Percentiles rank a stretch among this genome's conserved stretches.
These are phyloP conservation scores for Accipiter cooperii DNA, from an alignment of 2,113 vertebrate species.

Conservation along the genomic window DNA sequence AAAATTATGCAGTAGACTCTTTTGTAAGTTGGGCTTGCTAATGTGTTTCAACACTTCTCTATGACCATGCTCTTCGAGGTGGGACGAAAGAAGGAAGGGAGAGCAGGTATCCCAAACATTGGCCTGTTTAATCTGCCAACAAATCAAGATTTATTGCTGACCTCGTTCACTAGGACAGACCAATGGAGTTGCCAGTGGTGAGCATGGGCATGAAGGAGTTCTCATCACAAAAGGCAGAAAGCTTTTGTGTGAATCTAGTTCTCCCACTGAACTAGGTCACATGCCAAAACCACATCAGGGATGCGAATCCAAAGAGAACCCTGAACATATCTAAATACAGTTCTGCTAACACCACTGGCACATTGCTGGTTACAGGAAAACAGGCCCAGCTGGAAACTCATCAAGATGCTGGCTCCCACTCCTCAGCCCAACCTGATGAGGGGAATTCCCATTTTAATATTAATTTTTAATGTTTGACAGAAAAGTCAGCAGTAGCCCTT, in stretches of 20 bases:
- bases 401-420: neutral
- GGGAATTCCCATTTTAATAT: neutral
- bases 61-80: accelerated
- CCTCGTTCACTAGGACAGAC: neutral
- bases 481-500: neutral
- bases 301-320: neutral
- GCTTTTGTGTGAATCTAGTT: neutral
- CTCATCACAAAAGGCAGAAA: neutral
- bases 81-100: neutral
- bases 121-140: neutral
- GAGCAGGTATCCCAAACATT: neutral
- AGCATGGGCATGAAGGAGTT: neutral
- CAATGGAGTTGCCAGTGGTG: neutral
- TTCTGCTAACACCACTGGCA: neutral
- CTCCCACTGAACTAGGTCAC: neutral
- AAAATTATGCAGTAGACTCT: neutral
- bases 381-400: neutral
- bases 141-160: neutral
- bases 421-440: neutral
- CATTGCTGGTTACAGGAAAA: neutral
- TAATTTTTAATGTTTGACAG: neutral
- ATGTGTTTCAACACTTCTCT: neutral
- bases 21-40: neutral
- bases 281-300: neutral
- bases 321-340: neutral